A percentile compares a stretch with the other conserved stretches of the same genome.
phyloP scores from a whole-genome alignment of 2,888 invertebrate genomes.

The Yponomeuta cagnagella region DNA sequence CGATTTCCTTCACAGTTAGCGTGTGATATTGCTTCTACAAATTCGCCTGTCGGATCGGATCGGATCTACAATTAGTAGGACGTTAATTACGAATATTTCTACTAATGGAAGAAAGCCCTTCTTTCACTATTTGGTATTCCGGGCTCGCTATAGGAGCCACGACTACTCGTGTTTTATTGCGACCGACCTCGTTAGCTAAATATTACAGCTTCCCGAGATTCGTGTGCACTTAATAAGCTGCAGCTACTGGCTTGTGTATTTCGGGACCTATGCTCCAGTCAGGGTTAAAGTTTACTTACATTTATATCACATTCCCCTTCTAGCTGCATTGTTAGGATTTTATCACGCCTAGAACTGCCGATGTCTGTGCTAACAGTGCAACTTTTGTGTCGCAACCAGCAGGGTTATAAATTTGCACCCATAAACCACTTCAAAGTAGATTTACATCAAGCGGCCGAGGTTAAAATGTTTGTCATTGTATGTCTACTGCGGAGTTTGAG shows the following conservation, averaged over 20 bases:
- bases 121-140: too few relatives aligned
- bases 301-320: background rate
- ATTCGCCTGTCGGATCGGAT: too few relatives aligned
- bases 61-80: too few relatives aligned
- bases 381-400: background rate
- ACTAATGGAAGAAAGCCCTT: too few relatives aligned
- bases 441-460: background rate
- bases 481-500: conserved; percentile 1
- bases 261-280: background rate
- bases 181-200: background rate
- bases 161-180: background rate
- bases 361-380: background rate
- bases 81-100: too few relatives aligned
- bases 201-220: background rate
- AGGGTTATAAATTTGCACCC: background rate
- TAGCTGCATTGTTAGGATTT: too few relatives aligned
- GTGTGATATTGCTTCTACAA: too few relatives aligned
- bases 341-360: too few relatives aligned
- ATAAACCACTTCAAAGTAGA: conserved; percentile 1
- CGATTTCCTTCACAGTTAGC: too few relatives aligned
- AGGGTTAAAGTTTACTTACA: background rate
- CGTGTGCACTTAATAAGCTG: background rate
- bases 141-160: background rate
- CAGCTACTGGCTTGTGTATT: background rate
- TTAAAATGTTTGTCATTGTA: conserved; percentile 11